These are phyloP conservation scores for Sphaerophoria rueppellii DNA, from an alignment of 2,888 invertebrate genomes.

Conservation along the genomic window DNA sequence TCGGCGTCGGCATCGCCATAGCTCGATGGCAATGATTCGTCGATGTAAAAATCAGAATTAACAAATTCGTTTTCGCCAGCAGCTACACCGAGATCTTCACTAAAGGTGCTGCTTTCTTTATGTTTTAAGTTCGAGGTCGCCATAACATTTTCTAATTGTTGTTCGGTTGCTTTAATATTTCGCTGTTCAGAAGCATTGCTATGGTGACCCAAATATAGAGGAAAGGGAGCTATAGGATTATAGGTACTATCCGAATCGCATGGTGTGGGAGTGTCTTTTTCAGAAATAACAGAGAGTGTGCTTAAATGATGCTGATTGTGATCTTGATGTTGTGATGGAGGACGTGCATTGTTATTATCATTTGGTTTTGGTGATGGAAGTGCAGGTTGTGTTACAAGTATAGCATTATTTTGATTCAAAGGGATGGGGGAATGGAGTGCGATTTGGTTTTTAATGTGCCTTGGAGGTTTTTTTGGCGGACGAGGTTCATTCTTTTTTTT, in stretches of 20 bases:
- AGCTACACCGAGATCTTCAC: slow-evolving; percentile 11
- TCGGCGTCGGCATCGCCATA: slow-evolving; percentile 82
- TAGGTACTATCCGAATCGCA: slow-evolving; percentile 58
- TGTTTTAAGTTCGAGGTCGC: slow-evolving; percentile 24
- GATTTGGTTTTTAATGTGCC: slow-evolving; percentile 75
- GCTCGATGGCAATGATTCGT: slow-evolving; percentile 93
- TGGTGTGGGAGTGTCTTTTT: slow-evolving; percentile 67
- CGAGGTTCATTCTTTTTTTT: slow-evolving; percentile 54
- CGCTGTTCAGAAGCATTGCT: slow-evolving; percentile 35
- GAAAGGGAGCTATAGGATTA: slow-evolving; percentile 57
- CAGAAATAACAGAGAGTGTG: slow-evolving; percentile 74
- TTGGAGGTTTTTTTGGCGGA: slow-evolving; percentile 82
- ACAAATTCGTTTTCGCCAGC: slow-evolving; percentile 85
- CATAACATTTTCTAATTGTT: slow-evolving; percentile 14
- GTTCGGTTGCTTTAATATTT: slow-evolving; percentile 26
- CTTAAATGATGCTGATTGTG: slow-evolving; percentile 38
- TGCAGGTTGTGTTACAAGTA: neutral
- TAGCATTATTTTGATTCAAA: slow-evolving; percentile 17
- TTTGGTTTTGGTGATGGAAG: slow-evolving; percentile 14
- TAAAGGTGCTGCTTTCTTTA: slow-evolving; percentile 55
- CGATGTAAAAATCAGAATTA: slow-evolving; percentile 93
- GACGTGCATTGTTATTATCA: slow-evolving; percentile 27
- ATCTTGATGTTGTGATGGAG: slow-evolving; percentile 40
- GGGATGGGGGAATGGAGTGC: slow-evolving; percentile 52
- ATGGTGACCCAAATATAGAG: slow-evolving; percentile 66